These are phyloP conservation scores for Sclerurus mexicanus DNA, from an alignment of 2,113 vertebrate genomes.

Conservation along the genomic window DNA sequence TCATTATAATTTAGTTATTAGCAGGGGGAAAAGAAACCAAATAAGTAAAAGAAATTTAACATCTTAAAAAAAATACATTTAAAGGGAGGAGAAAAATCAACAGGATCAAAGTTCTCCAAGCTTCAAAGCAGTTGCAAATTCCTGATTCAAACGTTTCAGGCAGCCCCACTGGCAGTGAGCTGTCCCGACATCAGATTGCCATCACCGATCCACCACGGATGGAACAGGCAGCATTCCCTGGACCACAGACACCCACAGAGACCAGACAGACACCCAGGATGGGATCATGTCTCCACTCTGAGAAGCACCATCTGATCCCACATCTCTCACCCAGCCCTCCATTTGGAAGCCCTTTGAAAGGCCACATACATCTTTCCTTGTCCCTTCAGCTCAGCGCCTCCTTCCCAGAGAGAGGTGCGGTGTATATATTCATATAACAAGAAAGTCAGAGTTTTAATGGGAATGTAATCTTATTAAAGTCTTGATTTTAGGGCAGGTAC, in stretches of 20 bases:
- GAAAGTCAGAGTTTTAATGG: background rate
- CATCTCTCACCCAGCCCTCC: background rate
- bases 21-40: constrained; percentile 20
- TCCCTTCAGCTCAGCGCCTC: background rate
- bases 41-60: constrained; percentile 67
- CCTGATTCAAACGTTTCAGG: constrained; percentile 6
- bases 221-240: background rate
- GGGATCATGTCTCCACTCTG: accelerated
- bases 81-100: constrained; percentile 23
- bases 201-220: accelerated
- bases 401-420: background rate
- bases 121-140: constrained; percentile 63
- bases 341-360: background rate
- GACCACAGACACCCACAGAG: accelerated
- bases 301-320: background rate
- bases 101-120: constrained; percentile 44
- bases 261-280: background rate
- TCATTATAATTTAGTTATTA: constrained; percentile 79
- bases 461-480: constrained; percentile 16
- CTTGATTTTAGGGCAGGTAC: constrained; percentile 15
- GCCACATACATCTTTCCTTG: accelerated
- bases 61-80: background rate
- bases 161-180: background rate
- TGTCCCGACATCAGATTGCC: background rate
- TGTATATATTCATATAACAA: background rate